Evolutionary conservation across 2,888 invertebrate genomes (phyloP).

Genomic region (Buathra laborator): DNA sequence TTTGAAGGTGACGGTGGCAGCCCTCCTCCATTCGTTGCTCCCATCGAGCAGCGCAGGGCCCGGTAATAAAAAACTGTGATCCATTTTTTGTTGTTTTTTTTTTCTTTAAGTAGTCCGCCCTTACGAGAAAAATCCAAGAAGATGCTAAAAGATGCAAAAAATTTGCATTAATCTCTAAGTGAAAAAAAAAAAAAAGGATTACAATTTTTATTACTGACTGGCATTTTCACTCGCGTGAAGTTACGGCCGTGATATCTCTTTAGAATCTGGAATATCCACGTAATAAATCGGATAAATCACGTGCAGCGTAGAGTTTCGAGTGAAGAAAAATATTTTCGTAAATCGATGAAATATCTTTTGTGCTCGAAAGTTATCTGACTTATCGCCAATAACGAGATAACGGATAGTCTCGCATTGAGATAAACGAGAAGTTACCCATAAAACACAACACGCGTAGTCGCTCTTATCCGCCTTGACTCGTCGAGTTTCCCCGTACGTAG

Average conservation of each 20-base stretch:
- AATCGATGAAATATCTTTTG: neutral
- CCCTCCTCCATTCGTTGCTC: neutral
- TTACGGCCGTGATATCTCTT: too few relatives aligned
- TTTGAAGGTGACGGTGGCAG: neutral
- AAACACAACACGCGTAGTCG: neutral
- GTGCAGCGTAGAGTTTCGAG: too few relatives aligned
- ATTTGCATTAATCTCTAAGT: too few relatives aligned
- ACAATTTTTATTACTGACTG: too few relatives aligned
- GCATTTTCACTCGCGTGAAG: too few relatives aligned
- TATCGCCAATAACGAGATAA: neutral
- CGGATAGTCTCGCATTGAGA: neutral
- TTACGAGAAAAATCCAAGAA: too few relatives aligned
- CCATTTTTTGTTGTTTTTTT: neutral
- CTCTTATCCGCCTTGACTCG: neutral
- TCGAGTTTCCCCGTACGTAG: conserved; percentile 20
- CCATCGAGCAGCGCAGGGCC: neutral
- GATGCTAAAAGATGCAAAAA: too few relatives aligned
- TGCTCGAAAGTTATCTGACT: neutral
- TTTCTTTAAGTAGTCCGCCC: too few relatives aligned
- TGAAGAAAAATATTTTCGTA: too few relatives aligned
- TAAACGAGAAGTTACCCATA: neutral
- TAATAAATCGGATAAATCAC: too few relatives aligned
- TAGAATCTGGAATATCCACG: too few relatives aligned
- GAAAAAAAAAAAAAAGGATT: too few relatives aligned
- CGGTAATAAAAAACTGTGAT: neutral